Evolutionary conservation across 2,797 vertebrate species (phyloP).

Genomic region (Cossypha niveicapilla): DNA sequence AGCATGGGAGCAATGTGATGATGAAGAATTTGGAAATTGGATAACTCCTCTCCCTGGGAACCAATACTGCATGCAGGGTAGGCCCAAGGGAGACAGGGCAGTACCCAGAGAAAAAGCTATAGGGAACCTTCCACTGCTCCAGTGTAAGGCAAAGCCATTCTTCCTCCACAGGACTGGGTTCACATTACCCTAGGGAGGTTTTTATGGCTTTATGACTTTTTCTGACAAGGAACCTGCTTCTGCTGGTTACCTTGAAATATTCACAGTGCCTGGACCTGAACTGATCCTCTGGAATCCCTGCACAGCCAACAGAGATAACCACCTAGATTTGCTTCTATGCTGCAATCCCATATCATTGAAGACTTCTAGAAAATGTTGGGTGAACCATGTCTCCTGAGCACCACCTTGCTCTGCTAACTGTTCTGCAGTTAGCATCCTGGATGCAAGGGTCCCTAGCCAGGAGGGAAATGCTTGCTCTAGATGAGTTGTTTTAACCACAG

Average conservation of each 20-base stretch:
- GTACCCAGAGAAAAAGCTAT: not conserved
- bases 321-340: not conserved
- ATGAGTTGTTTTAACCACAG: not conserved
- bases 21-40: not conserved
- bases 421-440: not conserved
- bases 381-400: not conserved
- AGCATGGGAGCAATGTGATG: not conserved
- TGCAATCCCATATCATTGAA: not conserved
- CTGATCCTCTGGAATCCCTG: not conserved
- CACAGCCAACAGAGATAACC: not conserved
- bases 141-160: not conserved
- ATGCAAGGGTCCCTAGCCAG: not conserved
- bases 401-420: not conserved
- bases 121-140: not conserved
- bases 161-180: not conserved
- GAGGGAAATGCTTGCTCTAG: not conserved
- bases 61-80: fast-evolving
- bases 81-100: not conserved
- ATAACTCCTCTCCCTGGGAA: not conserved
- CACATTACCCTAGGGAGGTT: not conserved
- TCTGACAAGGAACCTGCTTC: not conserved
- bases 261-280: not conserved
- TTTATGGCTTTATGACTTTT: not conserved
- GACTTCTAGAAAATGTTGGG: not conserved
- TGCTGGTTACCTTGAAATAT: not conserved